Evolutionary conservation across 2,797 vertebrate genomes (phyloP).

Genomic region (Tragopan temminckii): DNA sequence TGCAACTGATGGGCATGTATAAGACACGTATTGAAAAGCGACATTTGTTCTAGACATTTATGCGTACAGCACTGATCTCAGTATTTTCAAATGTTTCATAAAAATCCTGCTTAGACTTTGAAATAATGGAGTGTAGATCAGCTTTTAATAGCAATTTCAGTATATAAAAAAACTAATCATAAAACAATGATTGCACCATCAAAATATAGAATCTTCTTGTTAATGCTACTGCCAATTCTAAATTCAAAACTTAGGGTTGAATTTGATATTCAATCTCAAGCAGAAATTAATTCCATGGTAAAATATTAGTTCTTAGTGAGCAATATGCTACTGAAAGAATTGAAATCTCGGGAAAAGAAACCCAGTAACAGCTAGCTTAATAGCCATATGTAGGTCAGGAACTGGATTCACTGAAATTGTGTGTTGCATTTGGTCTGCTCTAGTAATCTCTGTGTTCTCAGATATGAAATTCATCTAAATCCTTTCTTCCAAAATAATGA

Average conservation of each 20-base stretch:
- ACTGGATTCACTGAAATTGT: not conserved
- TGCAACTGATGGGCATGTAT: not conserved
- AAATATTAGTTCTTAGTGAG: conserved; percentile 9
- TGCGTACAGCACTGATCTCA: not conserved
- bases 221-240: not conserved
- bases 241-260: not conserved
- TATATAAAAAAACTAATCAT: not conserved
- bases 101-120: not conserved
- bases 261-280: not conserved
- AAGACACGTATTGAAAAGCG: not conserved
- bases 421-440: not conserved
- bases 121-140: not conserved
- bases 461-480: not conserved
- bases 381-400: conserved; percentile 22
- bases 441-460: not conserved
- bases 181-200: not conserved
- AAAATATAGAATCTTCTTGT: not conserved
- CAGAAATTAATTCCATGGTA: not conserved
- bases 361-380: not conserved
- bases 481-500: not conserved
- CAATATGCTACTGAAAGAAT: not conserved
- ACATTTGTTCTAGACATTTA: not conserved
- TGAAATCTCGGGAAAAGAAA: not conserved
- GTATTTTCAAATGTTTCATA: not conserved
- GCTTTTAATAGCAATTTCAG: not conserved